These are phyloP conservation scores for Tricholauxania praeusta DNA, from an alignment of 2,888 invertebrate genomes.

Conservation along the genomic window DNA sequence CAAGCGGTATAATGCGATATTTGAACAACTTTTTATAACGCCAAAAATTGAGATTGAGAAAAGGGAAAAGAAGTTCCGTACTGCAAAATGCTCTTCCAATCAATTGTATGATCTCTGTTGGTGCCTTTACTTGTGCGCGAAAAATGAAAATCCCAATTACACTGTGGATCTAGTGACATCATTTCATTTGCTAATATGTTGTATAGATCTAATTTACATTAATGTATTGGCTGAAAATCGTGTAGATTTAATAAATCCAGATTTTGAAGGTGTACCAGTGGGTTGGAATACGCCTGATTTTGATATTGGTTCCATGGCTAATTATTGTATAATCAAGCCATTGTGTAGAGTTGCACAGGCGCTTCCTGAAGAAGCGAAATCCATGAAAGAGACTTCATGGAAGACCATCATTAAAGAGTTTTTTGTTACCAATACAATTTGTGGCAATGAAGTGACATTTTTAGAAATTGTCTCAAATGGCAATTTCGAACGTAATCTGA, in stretches of 20 bases:
- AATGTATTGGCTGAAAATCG: slow-evolving; percentile 86
- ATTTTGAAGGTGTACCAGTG: slow-evolving; percentile 81
- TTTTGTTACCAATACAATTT: slow-evolving; percentile 73
- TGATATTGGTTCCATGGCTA: slow-evolving; percentile 67
- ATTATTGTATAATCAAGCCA: slow-evolving; percentile 85
- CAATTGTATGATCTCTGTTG: slow-evolving; percentile 94
- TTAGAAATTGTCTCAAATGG: slow-evolving; percentile 82
- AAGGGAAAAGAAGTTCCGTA: slow-evolving; percentile 59
- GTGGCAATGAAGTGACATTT: slow-evolving; percentile 78
- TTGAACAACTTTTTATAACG: slow-evolving; percentile 85
- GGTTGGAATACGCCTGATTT: slow-evolving; percentile 75
- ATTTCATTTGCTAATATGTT: slow-evolving; percentile 90
- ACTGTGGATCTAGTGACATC: slow-evolving; percentile 95
- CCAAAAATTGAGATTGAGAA: slow-evolving; percentile 67
- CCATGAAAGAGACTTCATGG: slow-evolving; percentile 90
- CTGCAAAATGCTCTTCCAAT: slow-evolving; percentile 81
- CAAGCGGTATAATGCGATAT: slow-evolving; percentile 91
- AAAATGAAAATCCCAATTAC: slow-evolving; percentile 86
- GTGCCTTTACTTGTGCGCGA: slow-evolving; percentile 91
- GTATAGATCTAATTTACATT: slow-evolving; percentile 89
- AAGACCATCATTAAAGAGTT: slow-evolving; percentile 79
- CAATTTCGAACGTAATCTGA: slow-evolving; percentile 87
- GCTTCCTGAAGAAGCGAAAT: slow-evolving; percentile 87
- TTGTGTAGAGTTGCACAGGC: slow-evolving; percentile 87
- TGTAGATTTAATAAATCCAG: slow-evolving; percentile 86